Percentiles rank a stretch among this genome's conserved stretches.
These are phyloP conservation scores for Axinella damicornis DNA, from an alignment of 37 sponge, comb jelly and placozoan genomes.

Conservation along the genomic window DNA sequence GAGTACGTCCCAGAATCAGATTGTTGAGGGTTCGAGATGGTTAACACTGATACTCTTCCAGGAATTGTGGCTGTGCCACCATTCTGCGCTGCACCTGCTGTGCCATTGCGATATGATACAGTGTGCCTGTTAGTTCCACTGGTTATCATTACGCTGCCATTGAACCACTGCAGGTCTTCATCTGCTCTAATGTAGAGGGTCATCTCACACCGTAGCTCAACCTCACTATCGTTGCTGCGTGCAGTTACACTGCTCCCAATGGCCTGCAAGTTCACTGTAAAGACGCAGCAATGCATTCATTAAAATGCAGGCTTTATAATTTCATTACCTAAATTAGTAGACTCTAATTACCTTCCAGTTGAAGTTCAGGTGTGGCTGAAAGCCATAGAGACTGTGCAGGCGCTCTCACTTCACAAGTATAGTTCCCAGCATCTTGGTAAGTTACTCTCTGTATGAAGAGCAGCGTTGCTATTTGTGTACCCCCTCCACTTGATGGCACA, in stretches of 20 bases:
- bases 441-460: neutral
- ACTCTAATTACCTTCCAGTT: slow-evolving; percentile 19
- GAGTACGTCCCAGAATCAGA: slow-evolving; percentile 56
- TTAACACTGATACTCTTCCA: slow-evolving; percentile 21
- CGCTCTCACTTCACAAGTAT: slow-evolving; percentile 18
- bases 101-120: neutral
- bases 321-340: neutral
- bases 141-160: neutral
- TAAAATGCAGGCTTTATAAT: neutral
- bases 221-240: neutral
- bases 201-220: slow-evolving; percentile 44
- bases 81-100: neutral
- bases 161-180: slow-evolving; percentile 36
- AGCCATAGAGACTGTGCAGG: neutral
- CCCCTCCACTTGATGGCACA: too few relatives aligned
- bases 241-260: neutral
- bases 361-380: slow-evolving; percentile 11
- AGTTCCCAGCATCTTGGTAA: slow-evolving; percentile 17
- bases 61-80: neutral
- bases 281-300: neutral
- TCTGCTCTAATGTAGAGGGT: slow-evolving; percentile 10
- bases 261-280: slow-evolving; percentile 5
- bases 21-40: slow-evolving; percentile 22
- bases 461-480: neutral
- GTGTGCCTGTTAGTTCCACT: neutral